A percentile compares a stretch with the other conserved stretches of the same genome.
Evolutionary conservation across 2,113 vertebrate species (phyloP).

Genomic region (Puntigrus tetrazona): DNA sequence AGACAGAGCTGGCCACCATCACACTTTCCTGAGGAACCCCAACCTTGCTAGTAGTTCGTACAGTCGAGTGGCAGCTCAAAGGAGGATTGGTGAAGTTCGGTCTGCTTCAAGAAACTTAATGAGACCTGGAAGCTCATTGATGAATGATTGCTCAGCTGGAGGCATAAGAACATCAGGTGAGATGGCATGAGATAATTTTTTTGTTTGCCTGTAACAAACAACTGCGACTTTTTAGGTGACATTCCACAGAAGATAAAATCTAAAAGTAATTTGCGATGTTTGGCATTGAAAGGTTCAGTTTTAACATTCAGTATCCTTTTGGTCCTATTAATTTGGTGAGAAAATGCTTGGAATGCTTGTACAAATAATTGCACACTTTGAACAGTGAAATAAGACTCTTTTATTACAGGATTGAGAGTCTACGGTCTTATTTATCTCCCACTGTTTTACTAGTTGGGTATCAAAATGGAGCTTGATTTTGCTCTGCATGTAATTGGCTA

Average conservation of each 20-base stretch:
- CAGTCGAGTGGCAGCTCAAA: constrained; percentile 66
- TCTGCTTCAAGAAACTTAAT: constrained; percentile 34
- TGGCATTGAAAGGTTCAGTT: background rate
- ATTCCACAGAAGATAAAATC: background rate
- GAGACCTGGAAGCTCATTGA: constrained; percentile 69
- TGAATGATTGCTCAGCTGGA: constrained; percentile 77
- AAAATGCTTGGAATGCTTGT: background rate
- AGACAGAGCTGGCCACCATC: constrained; percentile 39
- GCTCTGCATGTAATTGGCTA: constrained; percentile 28
- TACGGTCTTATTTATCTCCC: constrained; percentile 34
- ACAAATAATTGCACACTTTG: background rate
- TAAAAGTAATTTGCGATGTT: background rate
- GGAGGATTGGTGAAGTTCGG: constrained; percentile 57
- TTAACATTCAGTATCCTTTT: background rate
- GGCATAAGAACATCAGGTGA: constrained; percentile 86
- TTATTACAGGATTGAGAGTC: constrained; percentile 36
- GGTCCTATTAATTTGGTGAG: background rate
- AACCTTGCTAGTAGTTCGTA: constrained; percentile 91
- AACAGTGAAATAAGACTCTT: constrained; percentile 18
- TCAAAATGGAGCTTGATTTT: constrained; percentile 28
- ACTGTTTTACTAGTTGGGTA: constrained; percentile 44
- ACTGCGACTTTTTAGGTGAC: background rate
- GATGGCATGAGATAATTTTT: constrained; percentile 49
- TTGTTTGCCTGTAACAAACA: background rate
- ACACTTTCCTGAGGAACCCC: constrained; percentile 77